These are phyloP conservation scores for Amphiduros pacificus DNA, from an alignment of 2,888 invertebrate species.

Conservation along the genomic window DNA sequence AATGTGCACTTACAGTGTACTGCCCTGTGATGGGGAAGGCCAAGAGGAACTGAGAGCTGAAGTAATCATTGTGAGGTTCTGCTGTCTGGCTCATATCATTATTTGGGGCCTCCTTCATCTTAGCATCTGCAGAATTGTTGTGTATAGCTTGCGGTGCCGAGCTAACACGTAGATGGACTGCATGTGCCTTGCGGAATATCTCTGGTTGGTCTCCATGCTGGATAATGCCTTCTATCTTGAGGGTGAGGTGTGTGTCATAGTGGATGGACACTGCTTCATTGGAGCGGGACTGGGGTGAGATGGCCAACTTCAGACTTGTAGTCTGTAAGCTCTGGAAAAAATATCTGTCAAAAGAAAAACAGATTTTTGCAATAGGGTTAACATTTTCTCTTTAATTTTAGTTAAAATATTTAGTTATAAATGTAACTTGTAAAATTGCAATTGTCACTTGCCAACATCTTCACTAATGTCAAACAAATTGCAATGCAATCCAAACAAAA, in stretches of 20 bases:
- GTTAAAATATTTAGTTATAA: too few species aligned
- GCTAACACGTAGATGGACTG: slow-evolving; percentile 72
- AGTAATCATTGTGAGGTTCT: slow-evolving; percentile 89
- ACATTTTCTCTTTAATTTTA: too few species aligned
- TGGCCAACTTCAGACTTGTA: slow-evolving; percentile 69
- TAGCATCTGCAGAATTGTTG: slow-evolving; percentile 2
- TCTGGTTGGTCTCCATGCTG: slow-evolving; percentile 67
- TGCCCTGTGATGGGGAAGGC: slow-evolving; percentile 67
- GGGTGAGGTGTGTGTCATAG: slow-evolving; percentile 78
- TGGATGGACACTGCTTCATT: slow-evolving; percentile 83
- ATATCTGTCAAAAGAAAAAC: slow-evolving; percentile 74
- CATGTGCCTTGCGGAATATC: slow-evolving; percentile 72
- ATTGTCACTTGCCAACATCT: too few species aligned
- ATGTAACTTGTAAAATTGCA: too few species aligned
- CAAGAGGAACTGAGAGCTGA: slow-evolving; percentile 87
- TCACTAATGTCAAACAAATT: too few species aligned
- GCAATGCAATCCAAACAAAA: too few species aligned
- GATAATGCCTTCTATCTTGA: slow-evolving; percentile 92
- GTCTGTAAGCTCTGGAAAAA: slow-evolving; percentile 84
- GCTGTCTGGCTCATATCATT: slow-evolving; percentile 76
- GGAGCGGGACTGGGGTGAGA: slow-evolving; percentile 78
- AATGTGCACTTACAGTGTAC: too few species aligned
- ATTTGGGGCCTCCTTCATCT: slow-evolving; percentile 41
- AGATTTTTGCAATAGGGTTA: too few species aligned
- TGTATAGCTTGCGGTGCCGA: slow-evolving; percentile 63